These are phyloP conservation scores for Erebia palarica DNA, from an alignment of 2,888 invertebrate genomes.

Conservation along the genomic window DNA sequence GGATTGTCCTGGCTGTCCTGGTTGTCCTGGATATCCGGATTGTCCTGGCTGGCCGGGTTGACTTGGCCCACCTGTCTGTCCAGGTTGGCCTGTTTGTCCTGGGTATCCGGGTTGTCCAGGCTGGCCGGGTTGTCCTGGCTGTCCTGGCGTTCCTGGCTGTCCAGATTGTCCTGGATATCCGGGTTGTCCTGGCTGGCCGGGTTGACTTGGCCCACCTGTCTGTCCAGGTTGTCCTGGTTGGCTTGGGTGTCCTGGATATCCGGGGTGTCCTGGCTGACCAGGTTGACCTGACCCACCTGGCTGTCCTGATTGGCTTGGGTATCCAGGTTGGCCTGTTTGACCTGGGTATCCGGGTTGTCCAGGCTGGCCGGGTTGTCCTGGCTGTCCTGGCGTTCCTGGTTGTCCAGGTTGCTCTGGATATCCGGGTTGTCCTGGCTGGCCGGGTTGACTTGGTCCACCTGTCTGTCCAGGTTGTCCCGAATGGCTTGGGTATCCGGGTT, in stretches of 20 bases:
- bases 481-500: constrained; percentile 40
- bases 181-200: constrained; percentile 45
- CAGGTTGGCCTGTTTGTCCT: constrained; percentile 35
- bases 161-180: constrained; percentile 39
- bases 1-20: constrained; percentile 39
- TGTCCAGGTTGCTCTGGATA: too few species aligned
- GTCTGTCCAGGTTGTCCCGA: constrained; percentile 34
- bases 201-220: constrained; percentile 46
- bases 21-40: constrained; percentile 35
- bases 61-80: constrained; percentile 43
- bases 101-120: constrained; percentile 44
- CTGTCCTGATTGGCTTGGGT: constrained; percentile 30
- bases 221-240: constrained; percentile 51
- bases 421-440: constrained; percentile 37
- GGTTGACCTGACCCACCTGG: constrained; percentile 37
- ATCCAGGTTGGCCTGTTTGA: constrained; percentile 39
- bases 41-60: constrained; percentile 41
- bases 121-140: constrained; percentile 50
- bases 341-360: constrained; percentile 35
- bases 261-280: constrained; percentile 36
- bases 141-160: constrained; percentile 52
- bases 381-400: constrained; percentile 34
- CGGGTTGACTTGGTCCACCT: too few species aligned
- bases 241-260: constrained; percentile 50
- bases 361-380: constrained; percentile 44